Conservation (phyloP, 2,888 invertebrate genomes). For the Lissocephala sabroskyi region DNA sequence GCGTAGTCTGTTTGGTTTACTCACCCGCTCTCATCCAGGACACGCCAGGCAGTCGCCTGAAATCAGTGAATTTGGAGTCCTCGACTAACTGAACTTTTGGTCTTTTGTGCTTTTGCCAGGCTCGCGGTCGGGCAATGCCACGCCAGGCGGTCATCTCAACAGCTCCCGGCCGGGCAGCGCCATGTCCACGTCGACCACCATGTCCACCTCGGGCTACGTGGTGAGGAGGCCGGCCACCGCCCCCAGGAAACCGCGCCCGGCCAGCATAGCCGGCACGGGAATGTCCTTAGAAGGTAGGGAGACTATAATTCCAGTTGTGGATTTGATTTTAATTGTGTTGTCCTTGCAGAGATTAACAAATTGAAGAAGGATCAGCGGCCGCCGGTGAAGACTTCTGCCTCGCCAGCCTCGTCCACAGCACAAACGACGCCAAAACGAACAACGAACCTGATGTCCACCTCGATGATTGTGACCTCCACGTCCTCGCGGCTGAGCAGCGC, state of each 20-base stretch:
- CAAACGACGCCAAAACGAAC: constrained; percentile 73
- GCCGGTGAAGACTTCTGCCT: constrained; percentile 70
- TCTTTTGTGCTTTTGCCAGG: too few relatives aligned
- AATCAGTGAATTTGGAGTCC: background rate
- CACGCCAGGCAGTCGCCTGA: background rate
- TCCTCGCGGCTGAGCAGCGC: constrained; percentile 65
- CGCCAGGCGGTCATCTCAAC: constrained; percentile 76
- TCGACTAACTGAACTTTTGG: too few relatives aligned
- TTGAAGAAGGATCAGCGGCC: constrained; percentile 73
- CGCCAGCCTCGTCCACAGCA: constrained; percentile 61
- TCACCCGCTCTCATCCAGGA: constrained; percentile 5
- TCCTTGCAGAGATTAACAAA: constrained; percentile 64
- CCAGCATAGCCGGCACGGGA: constrained; percentile 88
- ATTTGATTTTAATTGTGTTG: constrained; percentile 32
- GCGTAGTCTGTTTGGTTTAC: background rate
- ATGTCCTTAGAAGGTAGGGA: constrained; percentile 75
- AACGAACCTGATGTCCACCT: constrained; percentile 68
- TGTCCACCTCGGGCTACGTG: constrained; percentile 75
- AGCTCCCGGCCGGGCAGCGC: constrained; percentile 91
- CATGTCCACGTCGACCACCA: constrained; percentile 82
- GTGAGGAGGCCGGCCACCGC: constrained; percentile 77
- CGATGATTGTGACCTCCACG: constrained; percentile 67
- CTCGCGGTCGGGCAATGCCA: constrained; percentile 82
- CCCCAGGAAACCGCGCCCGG: constrained; percentile 83
- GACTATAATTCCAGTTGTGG: constrained; percentile 27